These are phyloP conservation scores for Notocelia uddmanniana DNA, from an alignment of 2,888 invertebrate genomes.

Conservation along the genomic window DNA sequence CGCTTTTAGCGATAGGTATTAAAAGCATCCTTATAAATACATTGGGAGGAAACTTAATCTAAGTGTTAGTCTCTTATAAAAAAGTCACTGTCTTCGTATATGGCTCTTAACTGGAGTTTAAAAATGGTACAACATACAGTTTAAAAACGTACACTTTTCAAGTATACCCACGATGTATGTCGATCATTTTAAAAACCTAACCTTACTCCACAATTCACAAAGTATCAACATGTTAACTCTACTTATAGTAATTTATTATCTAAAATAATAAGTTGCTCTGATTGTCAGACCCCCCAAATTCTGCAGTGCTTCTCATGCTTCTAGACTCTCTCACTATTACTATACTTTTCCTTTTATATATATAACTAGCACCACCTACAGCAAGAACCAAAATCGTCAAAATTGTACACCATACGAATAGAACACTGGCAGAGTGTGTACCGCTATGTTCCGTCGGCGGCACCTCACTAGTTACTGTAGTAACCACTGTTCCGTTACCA, in stretches of 20 bases:
- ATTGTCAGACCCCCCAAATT: conserved; percentile 61
- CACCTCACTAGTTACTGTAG: conserved; percentile 3
- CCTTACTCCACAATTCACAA: not conserved
- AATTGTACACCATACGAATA: conserved; percentile 56
- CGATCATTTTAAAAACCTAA: no score
- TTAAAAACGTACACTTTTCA: no score
- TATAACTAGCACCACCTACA: conserved; percentile 47
- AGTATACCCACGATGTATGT: no score
- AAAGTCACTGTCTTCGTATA: no score
- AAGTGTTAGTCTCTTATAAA: not conserved
- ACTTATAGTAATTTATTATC: not conserved
- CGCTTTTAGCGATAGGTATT: conserved; percentile 2
- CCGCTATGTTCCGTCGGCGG: conserved; percentile 7
- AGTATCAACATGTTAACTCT: no score
- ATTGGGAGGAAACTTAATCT: not conserved
- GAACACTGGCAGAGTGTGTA: conserved; percentile 35
- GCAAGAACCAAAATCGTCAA: conserved; percentile 55
- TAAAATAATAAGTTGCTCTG: conserved; percentile 53
- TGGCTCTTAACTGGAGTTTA: no score
- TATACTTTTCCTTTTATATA: conserved; percentile 46
- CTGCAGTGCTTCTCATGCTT: conserved; percentile 60
- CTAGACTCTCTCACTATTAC: conserved; percentile 54
- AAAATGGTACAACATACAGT: no score
- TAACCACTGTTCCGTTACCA: conserved; percentile 58
- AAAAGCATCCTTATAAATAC: not conserved